Evolutionary conservation across 2,888 invertebrate species (phyloP).

Genomic region (Sialis lutaria): DNA sequence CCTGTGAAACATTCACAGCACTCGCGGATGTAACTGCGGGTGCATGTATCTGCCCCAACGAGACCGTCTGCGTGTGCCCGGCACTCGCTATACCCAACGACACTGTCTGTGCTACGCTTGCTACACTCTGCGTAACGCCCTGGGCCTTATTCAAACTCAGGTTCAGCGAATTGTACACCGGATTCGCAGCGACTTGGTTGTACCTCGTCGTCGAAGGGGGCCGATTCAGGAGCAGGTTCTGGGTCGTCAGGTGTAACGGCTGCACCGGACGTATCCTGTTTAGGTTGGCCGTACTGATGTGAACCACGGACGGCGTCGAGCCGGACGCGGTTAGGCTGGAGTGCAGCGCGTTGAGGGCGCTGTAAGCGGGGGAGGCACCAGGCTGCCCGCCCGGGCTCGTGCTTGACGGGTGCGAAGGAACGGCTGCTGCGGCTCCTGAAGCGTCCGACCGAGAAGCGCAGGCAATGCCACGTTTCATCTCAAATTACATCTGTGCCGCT

Average conservation of each 20-base stretch:
- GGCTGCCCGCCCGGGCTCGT: too few relatives aligned
- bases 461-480: conserved; percentile 37
- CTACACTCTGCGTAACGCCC: background rate
- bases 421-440: conserved; percentile 3
- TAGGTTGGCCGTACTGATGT: conserved; percentile 2
- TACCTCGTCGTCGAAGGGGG: background rate
- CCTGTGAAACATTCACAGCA: background rate
- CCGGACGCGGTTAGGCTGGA: background rate
- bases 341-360: background rate
- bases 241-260: background rate
- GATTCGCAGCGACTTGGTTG: background rate
- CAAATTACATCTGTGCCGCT: conserved; percentile 44
- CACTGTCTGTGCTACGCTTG: conserved; percentile 2
- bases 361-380: too few relatives aligned
- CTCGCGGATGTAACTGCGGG: background rate
- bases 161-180: background rate
- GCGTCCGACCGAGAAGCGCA: conserved; percentile 7
- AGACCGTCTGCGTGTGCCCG: conserved; percentile 1
- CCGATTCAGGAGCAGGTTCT: background rate
- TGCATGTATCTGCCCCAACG: conserved; percentile 1
- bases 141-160: conserved; percentile 1
- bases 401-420: background rate
- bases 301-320: background rate
- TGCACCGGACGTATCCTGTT: conserved; percentile 1
- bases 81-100: background rate